Base-by-base conservation (phyloP, 2,113 vertebrate species). In the Aegotheles bennettii region DNA sequence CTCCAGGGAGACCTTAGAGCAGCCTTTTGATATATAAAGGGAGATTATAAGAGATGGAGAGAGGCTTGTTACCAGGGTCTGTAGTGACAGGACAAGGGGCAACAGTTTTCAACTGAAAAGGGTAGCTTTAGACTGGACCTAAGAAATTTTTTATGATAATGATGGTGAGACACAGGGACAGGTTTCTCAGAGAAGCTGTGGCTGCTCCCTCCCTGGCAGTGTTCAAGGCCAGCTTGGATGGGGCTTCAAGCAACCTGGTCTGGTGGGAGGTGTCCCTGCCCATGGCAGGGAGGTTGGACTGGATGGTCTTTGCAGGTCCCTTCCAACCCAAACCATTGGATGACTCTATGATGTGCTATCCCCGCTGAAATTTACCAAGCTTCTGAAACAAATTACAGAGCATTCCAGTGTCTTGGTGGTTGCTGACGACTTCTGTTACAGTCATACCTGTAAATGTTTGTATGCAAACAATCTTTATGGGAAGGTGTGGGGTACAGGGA, bases 1-100 rank as follows among this genome's bases (percentile, higher is more conserved):
- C 51, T 53, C 1, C 0, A 0, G 31, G 15, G 33, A 59, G 21
- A 19, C 42, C 13, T 61, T n/a, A 2, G 8, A 36, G 50, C 0
- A 0, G 12, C 4, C n/a, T 91, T 81, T 20, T 31, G n/a, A 0
- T 61, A 16, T 3, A 1, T 56, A 21, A 36, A 70, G 13, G 24
- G 25, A 3, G 3, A 17, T 7, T 35, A 1, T 16, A 33, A 40
- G 28, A 82, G 28, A 8, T 38, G 24, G 21, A 3, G 7, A n/a
- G 17, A 35, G 21, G 10, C 17, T 70, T 61, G 3, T 28, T 74
- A 33, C 2, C 9, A 35, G 56, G 28, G 18, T 6, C 16, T 57
- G 33, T 50, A 33, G 42, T 13, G 7, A 31, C 5, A 45, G 50
- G 28, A 26, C 12, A n/a, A 42, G 60, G 17, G 10, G 13, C 7